phyloP scores from a whole-genome alignment of 2,888 invertebrate species.

The Brachyptera risi region DNA sequence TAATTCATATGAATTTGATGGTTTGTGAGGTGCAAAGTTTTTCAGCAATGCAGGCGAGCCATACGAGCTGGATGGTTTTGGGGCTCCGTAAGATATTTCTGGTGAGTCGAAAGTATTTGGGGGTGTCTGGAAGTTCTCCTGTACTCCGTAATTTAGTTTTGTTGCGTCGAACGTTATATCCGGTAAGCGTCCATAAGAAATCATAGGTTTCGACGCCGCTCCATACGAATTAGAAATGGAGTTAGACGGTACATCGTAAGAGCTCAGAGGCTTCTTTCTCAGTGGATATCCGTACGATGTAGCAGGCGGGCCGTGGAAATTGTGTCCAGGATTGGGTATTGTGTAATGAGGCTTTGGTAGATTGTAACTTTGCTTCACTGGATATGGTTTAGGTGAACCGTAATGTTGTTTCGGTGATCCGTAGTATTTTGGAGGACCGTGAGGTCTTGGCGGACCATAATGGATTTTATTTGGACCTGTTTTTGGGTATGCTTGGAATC shows the following conservation, averaged over 20 bases:
- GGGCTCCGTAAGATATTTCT: not conserved
- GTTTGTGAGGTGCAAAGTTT: not conserved
- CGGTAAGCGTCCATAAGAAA: too few species aligned
- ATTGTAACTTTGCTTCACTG: conserved; percentile 31
- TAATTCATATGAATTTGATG: too few species aligned
- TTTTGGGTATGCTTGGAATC: too few species aligned
- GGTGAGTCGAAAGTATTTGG: not conserved
- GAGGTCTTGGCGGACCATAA: too few species aligned
- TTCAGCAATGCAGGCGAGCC: not conserved
- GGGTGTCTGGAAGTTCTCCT: not conserved
- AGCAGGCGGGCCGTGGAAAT: not conserved
- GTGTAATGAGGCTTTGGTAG: conserved; percentile 31
- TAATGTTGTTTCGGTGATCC: conserved; percentile 36
- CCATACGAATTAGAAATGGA: not conserved
- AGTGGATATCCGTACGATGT: not conserved
- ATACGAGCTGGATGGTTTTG: conserved; percentile 4
- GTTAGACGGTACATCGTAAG: conserved; percentile 2
- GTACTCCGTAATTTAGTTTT: too few species aligned
- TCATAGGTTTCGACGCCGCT: too few species aligned
- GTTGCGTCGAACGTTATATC: too few species aligned
- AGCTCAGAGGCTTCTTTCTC: not conserved
- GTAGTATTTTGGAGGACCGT: conserved; percentile 36
- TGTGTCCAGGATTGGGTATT: conserved; percentile 31
- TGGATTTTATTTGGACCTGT: conserved; percentile 37
- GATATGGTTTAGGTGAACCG: conserved; percentile 36